These are phyloP conservation scores for Decapterus maruadsi DNA, from an alignment of 2,797 vertebrate species.

Conservation along the genomic window DNA sequence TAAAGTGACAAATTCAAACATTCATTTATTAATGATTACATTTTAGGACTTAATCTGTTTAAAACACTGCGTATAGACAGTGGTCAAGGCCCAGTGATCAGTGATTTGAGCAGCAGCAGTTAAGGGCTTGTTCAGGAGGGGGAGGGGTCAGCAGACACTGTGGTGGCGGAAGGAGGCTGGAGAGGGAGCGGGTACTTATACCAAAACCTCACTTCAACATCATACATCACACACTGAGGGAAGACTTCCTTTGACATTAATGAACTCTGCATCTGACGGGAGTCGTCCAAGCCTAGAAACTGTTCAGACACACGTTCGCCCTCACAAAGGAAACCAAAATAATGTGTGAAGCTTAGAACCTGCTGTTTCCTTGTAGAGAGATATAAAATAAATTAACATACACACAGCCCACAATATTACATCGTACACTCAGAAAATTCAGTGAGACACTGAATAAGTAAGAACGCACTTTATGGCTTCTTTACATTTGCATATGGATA, in stretches of 20 bases:
- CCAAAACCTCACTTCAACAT: conserved; percentile 49
- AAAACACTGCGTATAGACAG: conserved; percentile 30
- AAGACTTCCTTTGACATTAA: conserved; percentile 59
- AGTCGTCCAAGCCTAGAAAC: conserved; percentile 54
- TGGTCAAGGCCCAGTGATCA: conserved; percentile 69
- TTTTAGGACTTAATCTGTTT: no score
- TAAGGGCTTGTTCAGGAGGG: conserved; percentile 51
- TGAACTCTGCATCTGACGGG: conserved; percentile 46
- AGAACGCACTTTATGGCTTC: neutral
- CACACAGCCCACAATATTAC: neutral
- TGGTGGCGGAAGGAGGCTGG: neutral
- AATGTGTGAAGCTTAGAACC: neutral
- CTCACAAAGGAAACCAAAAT: conserved; percentile 6
- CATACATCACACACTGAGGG: conserved; percentile 32
- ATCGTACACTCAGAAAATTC: neutral
- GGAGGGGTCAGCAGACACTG: conserved; percentile 24
- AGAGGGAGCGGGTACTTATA: conserved; percentile 1
- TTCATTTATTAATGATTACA: no score
- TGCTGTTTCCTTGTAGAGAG: neutral
- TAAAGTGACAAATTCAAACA: no score
- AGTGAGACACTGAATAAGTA: neutral
- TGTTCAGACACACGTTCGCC: conserved; percentile 8
- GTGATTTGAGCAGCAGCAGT: conserved; percentile 66
- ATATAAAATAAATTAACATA: neutral
- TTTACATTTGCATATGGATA: neutral